phyloP scores from a whole-genome alignment of 2,888 invertebrate genomes.

The Tanypteryx hageni region DNA sequence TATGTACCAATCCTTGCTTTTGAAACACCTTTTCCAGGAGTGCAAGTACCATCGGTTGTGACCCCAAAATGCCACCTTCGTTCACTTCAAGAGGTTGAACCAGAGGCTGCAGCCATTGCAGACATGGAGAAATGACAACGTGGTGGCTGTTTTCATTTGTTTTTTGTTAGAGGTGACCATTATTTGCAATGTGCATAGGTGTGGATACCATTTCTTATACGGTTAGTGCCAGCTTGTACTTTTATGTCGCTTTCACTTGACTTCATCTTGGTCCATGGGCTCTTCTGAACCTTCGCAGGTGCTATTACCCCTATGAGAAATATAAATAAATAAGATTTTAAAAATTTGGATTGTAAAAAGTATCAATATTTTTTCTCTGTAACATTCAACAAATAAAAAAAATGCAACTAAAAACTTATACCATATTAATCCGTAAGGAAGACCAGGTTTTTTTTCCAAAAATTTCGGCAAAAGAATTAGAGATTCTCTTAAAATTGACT shows the following conservation, averaged over 20 bases:
- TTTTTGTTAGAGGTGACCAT: constrained; percentile 53
- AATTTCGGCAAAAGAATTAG: too few species aligned
- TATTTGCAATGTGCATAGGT: constrained; percentile 51
- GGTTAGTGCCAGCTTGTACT: constrained; percentile 45
- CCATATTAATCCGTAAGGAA: too few species aligned
- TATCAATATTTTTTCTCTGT: not conserved
- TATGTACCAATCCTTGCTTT: constrained; percentile 47
- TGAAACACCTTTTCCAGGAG: constrained; percentile 44
- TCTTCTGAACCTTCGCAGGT: constrained; percentile 83
- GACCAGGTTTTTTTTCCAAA: too few species aligned
- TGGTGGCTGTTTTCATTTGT: not conserved
- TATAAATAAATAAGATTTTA: not conserved
- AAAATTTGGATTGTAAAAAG: not conserved
- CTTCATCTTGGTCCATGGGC: constrained; percentile 91
- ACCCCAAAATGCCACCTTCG: constrained; percentile 18
- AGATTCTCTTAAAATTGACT: too few species aligned
- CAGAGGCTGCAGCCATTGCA: constrained; percentile 36
- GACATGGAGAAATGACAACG: constrained; percentile 11
- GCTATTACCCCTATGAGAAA: constrained; percentile 65
- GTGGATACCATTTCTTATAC: constrained; percentile 57
- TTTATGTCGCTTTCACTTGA: constrained; percentile 78
- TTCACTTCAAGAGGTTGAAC: not conserved
- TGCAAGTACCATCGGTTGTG: constrained; percentile 41
- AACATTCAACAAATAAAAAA: not conserved
- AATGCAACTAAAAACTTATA: not conserved